Evolutionary conservation across 2,797 vertebrate genomes (phyloP), one percentile per base, ranked within the genome.

Genomic region (Cyprinella venusta): DNA sequence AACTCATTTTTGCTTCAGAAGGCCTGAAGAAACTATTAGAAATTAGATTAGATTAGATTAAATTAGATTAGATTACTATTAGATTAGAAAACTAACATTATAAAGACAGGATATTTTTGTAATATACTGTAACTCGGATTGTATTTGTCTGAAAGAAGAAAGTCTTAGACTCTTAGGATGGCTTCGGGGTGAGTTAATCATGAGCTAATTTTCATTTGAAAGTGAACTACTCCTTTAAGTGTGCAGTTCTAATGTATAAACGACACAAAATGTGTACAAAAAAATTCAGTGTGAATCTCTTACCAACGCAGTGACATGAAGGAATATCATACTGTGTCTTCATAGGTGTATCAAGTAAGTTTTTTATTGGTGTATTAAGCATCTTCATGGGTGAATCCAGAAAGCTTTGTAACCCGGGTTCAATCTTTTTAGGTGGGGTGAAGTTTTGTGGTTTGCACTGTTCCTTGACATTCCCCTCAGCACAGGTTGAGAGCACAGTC

Each of bases 241-340:
- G 26, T 74, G 48, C 50, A 38, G 18, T 36, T 54, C 4, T 8
- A 54, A 75, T 50, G 16, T 50, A 50, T 74, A 59, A 76, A 21
- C 36, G 18, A 19, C 38, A 75, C 18, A 24, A 12, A 40, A 40
- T 42, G 30, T 79, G 26, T 40, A 59, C 42, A 0, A 21, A 38
- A 59, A 56, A 42, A 36, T 56, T 6, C 6, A 21, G 21, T 38
- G 45, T 15, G 54, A 26, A 56, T 84, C 33, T 95, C 97, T 97
- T 93, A 99, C 98, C 97, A 90, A 99, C 95, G 91, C 98, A 99
- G 89, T 96, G 97, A 89, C 98, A 99, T 64, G 98, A 96, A 84
- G 98, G 95, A 87, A 99, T 98, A 89, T 99, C 98, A 89, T 98
- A 99, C 52, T 99, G 98, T 78, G 97, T 98, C 96, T 99, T 99